Evolutionary conservation across 2,113 vertebrate species (phyloP).

Genomic region (Gobius niger): DNA sequence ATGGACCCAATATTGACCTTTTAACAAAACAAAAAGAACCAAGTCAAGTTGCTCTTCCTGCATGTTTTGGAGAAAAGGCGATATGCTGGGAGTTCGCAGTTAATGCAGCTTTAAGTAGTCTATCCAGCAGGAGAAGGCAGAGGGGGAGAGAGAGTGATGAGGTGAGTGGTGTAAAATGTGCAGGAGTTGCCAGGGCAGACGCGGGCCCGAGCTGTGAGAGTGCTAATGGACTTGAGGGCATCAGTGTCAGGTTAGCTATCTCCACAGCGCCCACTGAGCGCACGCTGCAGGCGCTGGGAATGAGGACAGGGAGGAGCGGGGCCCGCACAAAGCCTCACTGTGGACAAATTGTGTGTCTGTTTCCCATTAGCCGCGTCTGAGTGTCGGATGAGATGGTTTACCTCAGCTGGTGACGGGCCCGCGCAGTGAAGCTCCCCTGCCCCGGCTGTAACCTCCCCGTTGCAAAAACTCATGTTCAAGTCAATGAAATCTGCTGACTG

Average conservation of each 20-base stretch:
- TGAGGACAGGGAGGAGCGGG: constrained; percentile 50
- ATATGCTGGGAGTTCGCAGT: neutral
- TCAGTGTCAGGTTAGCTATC: constrained; percentile 72
- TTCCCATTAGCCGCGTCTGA: constrained; percentile 60
- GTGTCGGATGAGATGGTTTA: constrained; percentile 63
- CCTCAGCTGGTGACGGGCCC: constrained; percentile 50
- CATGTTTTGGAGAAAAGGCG: neutral
- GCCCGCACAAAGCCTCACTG: constrained; percentile 42
- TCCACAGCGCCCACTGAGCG: constrained; percentile 43
- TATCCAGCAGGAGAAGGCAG: neutral
- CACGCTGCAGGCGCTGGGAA: constrained; percentile 56
- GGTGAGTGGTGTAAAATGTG: constrained; percentile 57
- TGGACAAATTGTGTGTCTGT: constrained; percentile 64
- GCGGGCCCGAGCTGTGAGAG: constrained; percentile 36
- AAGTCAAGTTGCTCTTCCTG: neutral
- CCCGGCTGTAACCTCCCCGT: constrained; percentile 32
- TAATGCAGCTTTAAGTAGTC: constrained; percentile 10
- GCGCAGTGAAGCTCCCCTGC: constrained; percentile 28
- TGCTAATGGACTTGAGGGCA: constrained; percentile 71
- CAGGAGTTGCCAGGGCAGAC: constrained; percentile 46
- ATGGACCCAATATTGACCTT: neutral
- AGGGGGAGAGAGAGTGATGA: constrained; percentile 28
- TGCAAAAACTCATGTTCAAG: constrained; percentile 20
- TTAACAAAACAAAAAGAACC: neutral
- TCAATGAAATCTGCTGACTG: constrained; percentile 40